Evolutionary conservation across 1,140 invertebrate species (phyloP).

Genomic region (Trigoniulus corallinus): DNA sequence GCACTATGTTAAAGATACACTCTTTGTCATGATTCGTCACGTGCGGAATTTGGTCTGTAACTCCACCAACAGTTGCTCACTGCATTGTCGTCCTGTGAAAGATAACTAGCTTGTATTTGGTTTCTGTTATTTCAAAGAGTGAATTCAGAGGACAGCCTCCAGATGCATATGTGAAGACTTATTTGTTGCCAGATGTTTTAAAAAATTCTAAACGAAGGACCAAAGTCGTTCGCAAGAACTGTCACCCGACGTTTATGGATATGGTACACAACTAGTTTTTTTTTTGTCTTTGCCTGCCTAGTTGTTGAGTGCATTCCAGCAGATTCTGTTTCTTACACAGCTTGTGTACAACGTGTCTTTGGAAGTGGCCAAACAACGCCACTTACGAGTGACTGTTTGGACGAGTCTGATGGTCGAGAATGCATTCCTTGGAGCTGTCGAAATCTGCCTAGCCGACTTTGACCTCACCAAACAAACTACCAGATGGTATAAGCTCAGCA

Average conservation of each 20-base stretch:
- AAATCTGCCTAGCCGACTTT: neutral
- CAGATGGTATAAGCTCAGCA: neutral
- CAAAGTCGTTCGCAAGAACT: constrained; percentile 75
- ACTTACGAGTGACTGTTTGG: neutral
- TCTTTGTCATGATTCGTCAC: neutral
- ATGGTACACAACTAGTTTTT: constrained; percentile 41
- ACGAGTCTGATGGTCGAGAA: neutral
- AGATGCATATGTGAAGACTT: constrained; percentile 85
- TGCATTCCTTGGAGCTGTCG: neutral
- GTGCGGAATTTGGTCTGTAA: neutral
- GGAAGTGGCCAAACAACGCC: neutral
- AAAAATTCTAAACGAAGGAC: constrained; percentile 91
- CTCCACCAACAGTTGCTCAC: too few species aligned
- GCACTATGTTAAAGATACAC: neutral
- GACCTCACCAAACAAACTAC: neutral
- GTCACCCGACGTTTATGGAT: constrained; percentile 95
- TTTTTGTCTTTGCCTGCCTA: neutral
- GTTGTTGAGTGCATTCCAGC: neutral
- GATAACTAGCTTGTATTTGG: too few species aligned
- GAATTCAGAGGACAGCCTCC: constrained; percentile 27
- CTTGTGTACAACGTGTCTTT: neutral
- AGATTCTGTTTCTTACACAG: neutral
- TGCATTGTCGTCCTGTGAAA: too few species aligned
- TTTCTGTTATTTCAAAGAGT: constrained; percentile 11
- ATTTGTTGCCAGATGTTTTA: constrained; percentile 55